phyloP scores from a whole-genome alignment of 2,888 invertebrate species.

The Zelleria hepariella region DNA sequence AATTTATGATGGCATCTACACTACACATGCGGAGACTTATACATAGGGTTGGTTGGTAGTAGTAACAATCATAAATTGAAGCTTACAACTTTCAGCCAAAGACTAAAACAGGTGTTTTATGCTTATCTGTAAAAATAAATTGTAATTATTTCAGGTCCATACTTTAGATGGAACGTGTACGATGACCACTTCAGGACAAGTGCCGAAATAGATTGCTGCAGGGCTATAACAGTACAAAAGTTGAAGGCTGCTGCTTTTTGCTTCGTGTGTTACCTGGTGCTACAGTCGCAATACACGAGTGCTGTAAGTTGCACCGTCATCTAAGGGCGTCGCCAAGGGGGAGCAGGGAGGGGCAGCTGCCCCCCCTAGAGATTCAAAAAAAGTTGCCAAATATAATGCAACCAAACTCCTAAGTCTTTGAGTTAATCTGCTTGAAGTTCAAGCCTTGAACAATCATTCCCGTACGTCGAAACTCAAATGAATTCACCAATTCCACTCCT shows the following conservation, averaged over 20 bases:
- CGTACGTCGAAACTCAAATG: too few species aligned
- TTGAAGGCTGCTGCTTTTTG: constrained; percentile 74
- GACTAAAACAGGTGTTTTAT: not conserved
- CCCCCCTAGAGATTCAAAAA: too few species aligned
- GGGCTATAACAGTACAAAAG: constrained; percentile 71
- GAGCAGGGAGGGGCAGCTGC: too few species aligned
- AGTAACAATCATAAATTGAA: too few species aligned
- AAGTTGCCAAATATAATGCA: too few species aligned
- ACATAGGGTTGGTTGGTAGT: not conserved
- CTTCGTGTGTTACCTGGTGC: constrained; percentile 62
- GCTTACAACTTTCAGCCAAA: not conserved
- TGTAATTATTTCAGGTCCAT: constrained; percentile 77
- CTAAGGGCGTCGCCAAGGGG: not conserved
- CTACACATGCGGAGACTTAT: not conserved
- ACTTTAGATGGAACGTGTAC: constrained; percentile 84
- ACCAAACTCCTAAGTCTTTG: too few species aligned
- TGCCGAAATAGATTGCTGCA: constrained; percentile 70
- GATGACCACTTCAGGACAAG: constrained; percentile 76
- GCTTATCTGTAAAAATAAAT: not conserved
- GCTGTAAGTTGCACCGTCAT: constrained; percentile 23
- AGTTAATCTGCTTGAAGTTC: too few species aligned
- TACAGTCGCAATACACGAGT: constrained; percentile 73
- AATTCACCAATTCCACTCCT: too few species aligned
- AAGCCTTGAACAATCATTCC: too few species aligned
- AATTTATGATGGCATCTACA: too few species aligned